A percentile compares a stretch with the other conserved stretches of the same genome.
These are phyloP conservation scores for Dicrurus megarhynchus DNA, from an alignment of 2,113 vertebrate genomes.

Conservation along the genomic window DNA sequence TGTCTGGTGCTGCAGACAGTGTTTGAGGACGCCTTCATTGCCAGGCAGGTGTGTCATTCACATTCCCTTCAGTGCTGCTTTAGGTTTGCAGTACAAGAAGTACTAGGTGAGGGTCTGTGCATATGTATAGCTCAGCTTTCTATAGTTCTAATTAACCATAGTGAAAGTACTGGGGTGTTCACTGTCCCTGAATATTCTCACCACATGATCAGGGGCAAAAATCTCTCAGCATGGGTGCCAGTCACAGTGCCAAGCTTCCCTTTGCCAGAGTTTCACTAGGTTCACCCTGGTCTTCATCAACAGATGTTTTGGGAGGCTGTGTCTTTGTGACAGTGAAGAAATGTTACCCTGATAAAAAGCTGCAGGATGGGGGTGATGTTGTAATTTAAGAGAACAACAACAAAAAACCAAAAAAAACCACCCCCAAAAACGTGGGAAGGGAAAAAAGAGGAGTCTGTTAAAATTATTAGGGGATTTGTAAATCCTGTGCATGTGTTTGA, in stretches of 20 bases:
- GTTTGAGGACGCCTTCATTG: neutral
- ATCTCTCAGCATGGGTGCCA: neutral
- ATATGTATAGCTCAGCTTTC: neutral
- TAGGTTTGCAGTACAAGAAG: neutral
- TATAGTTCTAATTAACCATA: fast-evolving
- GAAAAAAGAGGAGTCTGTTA: neutral
- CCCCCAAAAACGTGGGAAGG: neutral
- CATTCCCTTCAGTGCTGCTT: neutral
- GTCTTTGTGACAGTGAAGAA: neutral
- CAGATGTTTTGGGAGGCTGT: neutral
- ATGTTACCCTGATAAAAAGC: neutral
- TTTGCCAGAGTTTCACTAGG: neutral
- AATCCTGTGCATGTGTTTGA: neutral
- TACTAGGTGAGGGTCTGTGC: neutral
- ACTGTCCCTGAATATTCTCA: neutral
- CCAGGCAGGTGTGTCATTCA: neutral
- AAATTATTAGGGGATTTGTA: neutral
- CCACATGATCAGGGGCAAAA: neutral
- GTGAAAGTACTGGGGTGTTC: neutral
- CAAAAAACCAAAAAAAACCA: neutral
- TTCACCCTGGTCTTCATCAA: neutral
- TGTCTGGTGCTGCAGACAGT: neutral
- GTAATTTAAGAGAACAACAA: neutral
- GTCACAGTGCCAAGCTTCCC: neutral
- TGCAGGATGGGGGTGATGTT: neutral